Evolutionary conservation across 2,888 invertebrate genomes (phyloP), one percentile per base, ranked within the genome.

Genomic region (Molorchus minor): DNA sequence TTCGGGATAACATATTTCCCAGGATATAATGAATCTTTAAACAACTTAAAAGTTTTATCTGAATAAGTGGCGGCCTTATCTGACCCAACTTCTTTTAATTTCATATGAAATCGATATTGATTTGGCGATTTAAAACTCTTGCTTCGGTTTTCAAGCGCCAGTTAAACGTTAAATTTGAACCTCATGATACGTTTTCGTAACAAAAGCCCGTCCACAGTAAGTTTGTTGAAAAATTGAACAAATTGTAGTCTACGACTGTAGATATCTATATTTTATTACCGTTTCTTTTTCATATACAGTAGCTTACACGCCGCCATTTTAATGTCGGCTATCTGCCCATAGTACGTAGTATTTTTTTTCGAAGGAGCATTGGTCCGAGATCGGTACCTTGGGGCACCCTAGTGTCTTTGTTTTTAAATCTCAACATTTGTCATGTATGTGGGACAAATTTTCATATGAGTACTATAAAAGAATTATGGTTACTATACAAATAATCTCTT

Each of bases 101-200:
- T 36, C 16, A 36, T 36, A 16, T 16, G 2, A 16, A 36, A 36
- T 36, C 36, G 16, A 36, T 15, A 36, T 33, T 12, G 45, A 45
- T 30, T 45, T 45, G 17, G n/a, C 16, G 17, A 17, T 45, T 30
- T 45, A 33, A 33, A 45, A 33, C 45, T 16, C n/a, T 33, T n/a
- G 33, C 13, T 45, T n/a, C 12, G 12, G 17, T 38, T 15, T 12
- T 15, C 2, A 38, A 16, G 36, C 15, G 10, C 30, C 16, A 16
- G 33, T 8, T 12, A 12, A 17, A 30, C 33, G 19, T 29, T 17
- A 45, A 45, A 33, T 45, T 12, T 30, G 45, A n/a, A n/a, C n/a
- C 30, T 33, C 30, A 19, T 45, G 45, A 45, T 16, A 17, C 25
- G 12, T 7, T 45, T 45, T 45, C 17, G 10, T 45, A 12, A 10